phyloP scores from a whole-genome alignment of 1,140 invertebrate species.

The Pomacea maculata region DNA sequence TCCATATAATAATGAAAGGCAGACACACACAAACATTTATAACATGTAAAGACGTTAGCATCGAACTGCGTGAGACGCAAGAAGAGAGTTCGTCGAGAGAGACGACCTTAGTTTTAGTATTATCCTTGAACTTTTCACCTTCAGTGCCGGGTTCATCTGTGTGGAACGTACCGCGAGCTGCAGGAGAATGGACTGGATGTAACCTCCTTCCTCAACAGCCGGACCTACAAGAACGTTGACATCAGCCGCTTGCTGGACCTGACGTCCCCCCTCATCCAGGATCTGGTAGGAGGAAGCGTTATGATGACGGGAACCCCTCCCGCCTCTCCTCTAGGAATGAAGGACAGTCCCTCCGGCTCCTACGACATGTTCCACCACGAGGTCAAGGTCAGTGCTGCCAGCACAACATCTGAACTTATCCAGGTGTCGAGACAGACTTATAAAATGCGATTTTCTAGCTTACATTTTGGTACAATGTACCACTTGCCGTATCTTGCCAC shows the following conservation, averaged over 20 bases:
- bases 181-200: slow-evolving; percentile 28
- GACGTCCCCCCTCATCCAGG: slow-evolving; percentile 33
- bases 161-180: slow-evolving; percentile 30
- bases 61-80: too few species aligned
- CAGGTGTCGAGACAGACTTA: too few species aligned
- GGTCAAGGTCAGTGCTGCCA: slow-evolving; percentile 25
- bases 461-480: too few species aligned
- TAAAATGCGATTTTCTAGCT: too few species aligned
- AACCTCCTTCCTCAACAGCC: slow-evolving; percentile 30
- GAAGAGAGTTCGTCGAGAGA: too few species aligned
- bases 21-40: too few species aligned
- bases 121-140: neutral
- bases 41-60: too few species aligned
- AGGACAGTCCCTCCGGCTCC: slow-evolving; percentile 35
- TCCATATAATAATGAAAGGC: neutral
- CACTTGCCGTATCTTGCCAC: too few species aligned
- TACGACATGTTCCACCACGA: slow-evolving; percentile 39
- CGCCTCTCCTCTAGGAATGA: slow-evolving; percentile 18
- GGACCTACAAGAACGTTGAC: slow-evolving; percentile 36
- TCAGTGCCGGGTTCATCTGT: slow-evolving; percentile 28
- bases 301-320: slow-evolving; percentile 20
- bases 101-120: too few species aligned
- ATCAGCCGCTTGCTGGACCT: slow-evolving; percentile 19
- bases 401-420: too few species aligned
- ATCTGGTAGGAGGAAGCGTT: slow-evolving; percentile 20